Percentiles rank a stretch among this genome's conserved stretches.
phyloP scores from a whole-genome alignment of 2,797 vertebrate genomes.

The Graptemys geographica region DNA sequence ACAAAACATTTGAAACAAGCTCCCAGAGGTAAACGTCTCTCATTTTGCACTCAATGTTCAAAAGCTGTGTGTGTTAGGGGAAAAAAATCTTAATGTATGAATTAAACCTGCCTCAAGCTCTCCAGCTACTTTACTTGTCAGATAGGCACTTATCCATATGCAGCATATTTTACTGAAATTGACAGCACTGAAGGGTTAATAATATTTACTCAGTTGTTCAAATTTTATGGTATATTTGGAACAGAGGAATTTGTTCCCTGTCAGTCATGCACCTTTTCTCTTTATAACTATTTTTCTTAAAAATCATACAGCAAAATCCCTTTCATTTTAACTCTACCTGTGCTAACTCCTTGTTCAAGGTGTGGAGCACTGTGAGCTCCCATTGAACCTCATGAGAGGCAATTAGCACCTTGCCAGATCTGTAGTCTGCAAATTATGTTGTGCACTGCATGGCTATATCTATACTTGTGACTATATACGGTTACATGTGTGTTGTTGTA shows the following conservation, averaged over 20 bases:
- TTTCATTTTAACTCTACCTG: background rate
- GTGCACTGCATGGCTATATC: background rate
- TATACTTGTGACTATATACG: background rate
- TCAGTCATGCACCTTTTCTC: background rate
- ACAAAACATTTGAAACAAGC: background rate
- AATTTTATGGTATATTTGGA: accelerated
- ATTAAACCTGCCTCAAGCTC: background rate
- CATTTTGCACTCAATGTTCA: background rate
- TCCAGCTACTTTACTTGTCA: slow-evolving; percentile 12
- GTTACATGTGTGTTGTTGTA: background rate
- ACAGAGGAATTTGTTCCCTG: background rate
- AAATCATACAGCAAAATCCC: background rate
- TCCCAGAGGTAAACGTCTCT: background rate
- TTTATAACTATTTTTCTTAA: background rate
- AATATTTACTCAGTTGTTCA: background rate
- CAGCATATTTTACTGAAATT: background rate
- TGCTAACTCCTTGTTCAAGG: background rate
- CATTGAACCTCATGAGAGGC: background rate
- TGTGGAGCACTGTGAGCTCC: background rate
- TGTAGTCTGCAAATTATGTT: background rate
- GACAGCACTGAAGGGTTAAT: background rate
- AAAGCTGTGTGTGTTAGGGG: background rate
- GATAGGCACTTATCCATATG: background rate
- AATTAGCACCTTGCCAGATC: background rate
- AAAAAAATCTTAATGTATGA: accelerated